phyloP scores from a whole-genome alignment of 2,888 invertebrate genomes.

The Melitaea athalia region DNA sequence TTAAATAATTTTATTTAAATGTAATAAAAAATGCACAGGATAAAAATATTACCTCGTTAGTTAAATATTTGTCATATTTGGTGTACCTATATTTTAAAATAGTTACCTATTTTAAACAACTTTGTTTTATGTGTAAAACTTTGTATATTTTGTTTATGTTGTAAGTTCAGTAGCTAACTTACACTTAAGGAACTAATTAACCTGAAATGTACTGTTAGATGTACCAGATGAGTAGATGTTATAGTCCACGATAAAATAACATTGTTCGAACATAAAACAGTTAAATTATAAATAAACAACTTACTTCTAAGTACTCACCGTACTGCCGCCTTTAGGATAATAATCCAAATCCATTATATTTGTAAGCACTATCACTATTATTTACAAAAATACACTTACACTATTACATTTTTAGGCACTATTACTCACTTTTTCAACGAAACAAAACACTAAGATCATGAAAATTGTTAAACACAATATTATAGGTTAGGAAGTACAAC shows the following conservation, averaged over 20 bases:
- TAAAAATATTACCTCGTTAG: too few species aligned
- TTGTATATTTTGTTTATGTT: too few species aligned
- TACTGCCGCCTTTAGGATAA: conserved; percentile 29
- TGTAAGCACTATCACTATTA: conserved; percentile 14
- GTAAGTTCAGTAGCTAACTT: too few species aligned
- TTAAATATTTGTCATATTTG: too few species aligned
- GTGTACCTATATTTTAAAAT: too few species aligned
- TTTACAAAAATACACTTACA: conserved; percentile 18
- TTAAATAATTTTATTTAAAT: too few species aligned
- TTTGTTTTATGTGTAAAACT: too few species aligned
- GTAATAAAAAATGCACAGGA: too few species aligned
- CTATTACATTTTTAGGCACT: conserved; percentile 2
- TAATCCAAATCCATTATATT: conserved; percentile 14
- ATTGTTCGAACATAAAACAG: not conserved
- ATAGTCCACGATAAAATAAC: not conserved
- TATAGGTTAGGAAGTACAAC: conserved; percentile 39
- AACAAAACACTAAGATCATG: conserved; percentile 25
- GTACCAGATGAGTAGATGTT: not conserved
- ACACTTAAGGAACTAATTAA: not conserved
- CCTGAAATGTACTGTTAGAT: not conserved
- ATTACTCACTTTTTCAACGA: conserved; percentile 16
- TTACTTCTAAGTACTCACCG: conserved; percentile 40
- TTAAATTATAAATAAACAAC: conserved; percentile 23
- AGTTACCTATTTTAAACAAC: too few species aligned
- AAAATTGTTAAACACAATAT: conserved; percentile 29